Conservation (phyloP, 2,797 vertebrate species). For the Gambusia yucatana region DNA sequence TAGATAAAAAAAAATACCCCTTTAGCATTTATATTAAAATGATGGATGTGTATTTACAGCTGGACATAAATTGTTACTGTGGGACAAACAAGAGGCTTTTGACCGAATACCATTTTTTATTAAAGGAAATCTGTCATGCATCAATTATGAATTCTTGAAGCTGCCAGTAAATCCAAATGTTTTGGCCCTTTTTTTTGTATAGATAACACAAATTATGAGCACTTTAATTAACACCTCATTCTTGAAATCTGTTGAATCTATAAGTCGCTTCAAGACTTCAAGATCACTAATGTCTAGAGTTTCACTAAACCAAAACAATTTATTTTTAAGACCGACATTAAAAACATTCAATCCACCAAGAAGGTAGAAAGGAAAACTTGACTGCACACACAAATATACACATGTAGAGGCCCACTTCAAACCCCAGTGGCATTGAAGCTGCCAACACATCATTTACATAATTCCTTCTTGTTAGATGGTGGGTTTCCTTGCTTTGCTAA, state of each 20-base stretch:
- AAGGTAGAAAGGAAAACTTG: neutral
- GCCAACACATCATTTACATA: constrained; percentile 83
- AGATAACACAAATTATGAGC: neutral
- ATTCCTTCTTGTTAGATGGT: constrained; percentile 82
- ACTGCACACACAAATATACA: constrained; percentile 3
- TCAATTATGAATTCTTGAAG: neutral
- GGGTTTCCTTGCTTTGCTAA: constrained; percentile 79
- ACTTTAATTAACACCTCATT: neutral
- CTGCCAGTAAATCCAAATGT: neutral
- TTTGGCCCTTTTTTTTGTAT: neutral
- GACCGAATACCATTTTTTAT: neutral
- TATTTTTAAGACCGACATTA: neutral
- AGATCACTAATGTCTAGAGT: neutral
- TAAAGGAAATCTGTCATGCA: neutral
- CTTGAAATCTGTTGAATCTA: neutral
- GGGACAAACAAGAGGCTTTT: neutral
- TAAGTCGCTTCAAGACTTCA: neutral
- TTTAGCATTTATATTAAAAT: neutral
- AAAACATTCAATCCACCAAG: neutral
- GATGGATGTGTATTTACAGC: neutral
- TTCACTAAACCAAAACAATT: neutral
- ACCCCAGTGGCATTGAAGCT: constrained; percentile 69
- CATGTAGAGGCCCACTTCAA: constrained; percentile 57
- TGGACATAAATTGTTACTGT: neutral
- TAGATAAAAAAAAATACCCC: neutral